phyloP scores from a whole-genome alignment of 2,888 invertebrate species.

The Carcina quercana region DNA sequence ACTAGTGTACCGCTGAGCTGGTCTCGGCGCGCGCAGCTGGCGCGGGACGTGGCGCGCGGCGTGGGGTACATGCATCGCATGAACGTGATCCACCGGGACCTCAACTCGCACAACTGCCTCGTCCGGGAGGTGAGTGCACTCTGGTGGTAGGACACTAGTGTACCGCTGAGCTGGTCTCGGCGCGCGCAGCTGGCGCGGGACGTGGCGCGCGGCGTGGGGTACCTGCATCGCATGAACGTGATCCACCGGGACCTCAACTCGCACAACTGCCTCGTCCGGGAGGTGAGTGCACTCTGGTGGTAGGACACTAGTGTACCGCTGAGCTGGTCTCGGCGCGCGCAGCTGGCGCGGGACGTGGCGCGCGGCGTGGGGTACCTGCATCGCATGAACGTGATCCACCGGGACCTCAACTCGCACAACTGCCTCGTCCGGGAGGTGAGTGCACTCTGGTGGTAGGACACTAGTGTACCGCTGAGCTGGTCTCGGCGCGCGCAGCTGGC shows the following conservation, averaged over 20 bases:
- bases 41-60: constrained; percentile 93
- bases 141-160: constrained; percentile 41
- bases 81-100: constrained; percentile 95
- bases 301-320: constrained; percentile 71
- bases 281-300: constrained; percentile 56
- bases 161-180: constrained; percentile 84
- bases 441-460: constrained; percentile 29
- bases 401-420: constrained; percentile 96
- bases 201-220: constrained; percentile 95
- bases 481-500: constrained; percentile 87
- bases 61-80: constrained; percentile 96
- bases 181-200: constrained; percentile 91
- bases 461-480: constrained; percentile 81
- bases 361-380: constrained; percentile 96
- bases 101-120: constrained; percentile 96
- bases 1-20: constrained; percentile 79
- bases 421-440: constrained; percentile 86
- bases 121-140: constrained; percentile 76
- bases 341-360: constrained; percentile 93
- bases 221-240: constrained; percentile 94
- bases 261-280: constrained; percentile 93
- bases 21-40: constrained; percentile 87
- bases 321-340: constrained; percentile 86
- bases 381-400: constrained; percentile 94
- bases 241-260: constrained; percentile 97